Base-by-base conservation (phyloP, 2,113 vertebrate species). In the Pica pica region DNA sequence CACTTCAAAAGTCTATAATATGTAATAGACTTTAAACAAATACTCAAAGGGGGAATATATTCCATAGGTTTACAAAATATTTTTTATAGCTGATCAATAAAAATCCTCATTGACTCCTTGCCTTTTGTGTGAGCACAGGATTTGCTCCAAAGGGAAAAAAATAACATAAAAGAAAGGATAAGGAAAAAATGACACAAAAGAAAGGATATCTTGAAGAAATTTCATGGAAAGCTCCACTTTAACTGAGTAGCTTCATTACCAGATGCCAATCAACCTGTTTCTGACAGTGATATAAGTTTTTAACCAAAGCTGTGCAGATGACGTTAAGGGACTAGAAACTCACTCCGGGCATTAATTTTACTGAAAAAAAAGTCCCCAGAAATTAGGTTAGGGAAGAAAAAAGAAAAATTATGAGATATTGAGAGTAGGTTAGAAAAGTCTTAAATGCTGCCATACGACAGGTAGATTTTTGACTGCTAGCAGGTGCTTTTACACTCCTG, bases 21-120 rank as follows among this genome's bases (percentile, higher is more conserved):
- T 92, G 96, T 90, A 96, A 96, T 65, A 96, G 95, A 90, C 7
- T 52, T 93, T 73, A 57, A 75, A 83, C 70, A 50, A 71, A 80
- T 28, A 64, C 78, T 84, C 57, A 89, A 83, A 92, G 50, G 76
- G 68, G 23, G 37, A 94, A 83, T 55, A 64, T 90, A 59, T 91
- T 50, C 50, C 33, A 46, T 68, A 87, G 35, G 31, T 60, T 70
- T 20, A 33, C 42, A 80, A 69, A 87, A 30, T 55, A 20, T 27
- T 46, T 83, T 91, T 88, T 84, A 61, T 78, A 90, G 74, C 11
- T 21, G 47, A 49, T 88, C 65, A 73, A 16, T 46, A 89, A 88
- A 63, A 92, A 47, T 56, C n/a, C 24, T 95, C 39, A 78, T 41
- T 56, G 68, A 49, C 18, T 90, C 41, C 35, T 57, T 31, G 50